Conservation (phyloP, 2,113 vertebrate genomes). For the Grantiella picta region DNA sequence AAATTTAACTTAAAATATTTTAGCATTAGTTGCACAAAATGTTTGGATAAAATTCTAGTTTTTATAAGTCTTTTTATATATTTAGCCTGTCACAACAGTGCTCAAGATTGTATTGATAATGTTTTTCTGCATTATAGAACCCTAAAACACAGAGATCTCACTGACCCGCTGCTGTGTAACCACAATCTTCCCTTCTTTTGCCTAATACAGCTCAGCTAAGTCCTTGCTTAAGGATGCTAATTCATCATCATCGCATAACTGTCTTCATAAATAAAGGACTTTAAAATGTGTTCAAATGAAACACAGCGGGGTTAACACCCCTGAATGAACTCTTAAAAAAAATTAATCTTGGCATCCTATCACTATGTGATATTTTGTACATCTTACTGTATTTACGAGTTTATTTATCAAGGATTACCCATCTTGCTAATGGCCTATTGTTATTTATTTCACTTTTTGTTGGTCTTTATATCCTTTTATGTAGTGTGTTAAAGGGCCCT, state of each 20-base stretch:
- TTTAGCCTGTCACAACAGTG: conserved; percentile 87
- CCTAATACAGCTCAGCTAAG: conserved; percentile 79
- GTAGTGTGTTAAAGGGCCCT: conserved; percentile 79
- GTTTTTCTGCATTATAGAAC: conserved; percentile 80
- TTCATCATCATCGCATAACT: conserved; percentile 74
- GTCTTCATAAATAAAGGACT: conserved; percentile 80
- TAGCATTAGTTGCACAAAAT: conserved; percentile 88
- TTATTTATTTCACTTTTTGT: conserved; percentile 90
- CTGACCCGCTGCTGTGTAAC: conserved; percentile 74
- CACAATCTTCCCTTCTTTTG: conserved; percentile 77
- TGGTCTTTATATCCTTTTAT: conserved; percentile 86
- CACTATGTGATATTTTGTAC: conserved; percentile 97
- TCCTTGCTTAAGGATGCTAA: conserved; percentile 79
- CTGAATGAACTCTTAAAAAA: conserved; percentile 77
- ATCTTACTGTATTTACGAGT: conserved; percentile 92
- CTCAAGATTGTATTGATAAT: conserved; percentile 80
- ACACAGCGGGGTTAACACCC: conserved; percentile 72
- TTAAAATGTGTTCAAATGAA: conserved; percentile 75
- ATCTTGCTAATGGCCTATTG: conserved; percentile 86
- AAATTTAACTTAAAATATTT: conserved; percentile 85
- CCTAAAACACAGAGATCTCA: conserved; percentile 77
- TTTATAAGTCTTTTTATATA: conserved; percentile 98
- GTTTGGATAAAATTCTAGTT: conserved; percentile 95
- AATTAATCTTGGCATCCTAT: conserved; percentile 89
- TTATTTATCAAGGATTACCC: conserved; percentile 89